phyloP scores from a whole-genome alignment of 1,140 invertebrate genomes.

The Drosophila tani region DNA sequence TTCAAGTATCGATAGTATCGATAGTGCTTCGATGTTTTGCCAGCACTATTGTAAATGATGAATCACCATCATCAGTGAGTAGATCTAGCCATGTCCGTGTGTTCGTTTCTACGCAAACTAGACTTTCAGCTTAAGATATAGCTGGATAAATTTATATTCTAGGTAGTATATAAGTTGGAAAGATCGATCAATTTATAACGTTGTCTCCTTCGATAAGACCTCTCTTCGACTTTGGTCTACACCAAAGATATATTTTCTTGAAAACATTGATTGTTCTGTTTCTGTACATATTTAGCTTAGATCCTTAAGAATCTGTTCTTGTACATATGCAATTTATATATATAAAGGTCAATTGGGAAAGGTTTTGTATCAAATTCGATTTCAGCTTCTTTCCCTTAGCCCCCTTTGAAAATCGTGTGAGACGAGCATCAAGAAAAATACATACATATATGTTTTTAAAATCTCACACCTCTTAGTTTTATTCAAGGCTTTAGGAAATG shows the following conservation, averaged over 20 bases:
- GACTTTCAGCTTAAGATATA: too few relatives aligned
- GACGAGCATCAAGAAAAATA: slow-evolving; percentile 2
- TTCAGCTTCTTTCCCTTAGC: background rate
- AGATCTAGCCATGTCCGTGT: too few relatives aligned
- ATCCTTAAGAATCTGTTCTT: slow-evolving; percentile 28
- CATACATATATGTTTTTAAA: slow-evolving; percentile 8
- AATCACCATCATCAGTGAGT: too few relatives aligned
- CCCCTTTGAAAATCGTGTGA: background rate
- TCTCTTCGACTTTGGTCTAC: slow-evolving; percentile 9
- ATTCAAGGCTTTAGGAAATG: too few relatives aligned
- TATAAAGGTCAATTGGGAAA: slow-evolving; percentile 17
- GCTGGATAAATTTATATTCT: too few relatives aligned
- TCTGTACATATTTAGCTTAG: slow-evolving; percentile 32
- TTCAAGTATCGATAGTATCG: too few relatives aligned
- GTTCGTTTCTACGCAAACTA: too few relatives aligned
- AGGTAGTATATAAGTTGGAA: too few relatives aligned
- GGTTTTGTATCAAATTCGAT: slow-evolving; percentile 1
- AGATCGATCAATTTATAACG: too few relatives aligned
- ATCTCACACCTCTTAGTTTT: background rate
- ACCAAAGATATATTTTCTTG: slow-evolving; percentile 8
- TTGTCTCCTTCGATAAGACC: background rate
- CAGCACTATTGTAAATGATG: too few relatives aligned
- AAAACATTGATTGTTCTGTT: slow-evolving; percentile 9
- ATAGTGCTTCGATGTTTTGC: too few relatives aligned
- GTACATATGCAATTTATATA: slow-evolving; percentile 35